Percentiles rank a stretch among this genome's conserved stretches.
These are phyloP conservation scores for Acromyrmex charruanus DNA, from an alignment of 1,140 invertebrate genomes.

Conservation along the genomic window DNA sequence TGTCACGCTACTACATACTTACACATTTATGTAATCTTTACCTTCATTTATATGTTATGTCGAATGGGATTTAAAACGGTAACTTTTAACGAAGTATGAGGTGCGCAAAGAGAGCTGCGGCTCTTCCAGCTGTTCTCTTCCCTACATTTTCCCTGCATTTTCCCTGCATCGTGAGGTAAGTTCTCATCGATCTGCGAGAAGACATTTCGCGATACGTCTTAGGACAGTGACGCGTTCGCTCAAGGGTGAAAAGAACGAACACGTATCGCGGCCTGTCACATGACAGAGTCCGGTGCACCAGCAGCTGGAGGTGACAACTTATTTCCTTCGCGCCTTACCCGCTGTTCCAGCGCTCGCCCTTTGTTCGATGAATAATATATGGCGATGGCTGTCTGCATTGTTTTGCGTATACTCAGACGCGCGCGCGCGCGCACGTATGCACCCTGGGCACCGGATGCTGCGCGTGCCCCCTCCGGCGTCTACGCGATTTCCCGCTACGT, in stretches of 20 bases:
- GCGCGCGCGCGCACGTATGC: slow-evolving; percentile 53
- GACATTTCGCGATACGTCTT: slow-evolving; percentile 43
- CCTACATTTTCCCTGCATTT: neutral
- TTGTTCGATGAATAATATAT: slow-evolving; percentile 82
- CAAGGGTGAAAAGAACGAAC: slow-evolving; percentile 46
- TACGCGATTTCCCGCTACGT: slow-evolving; percentile 80
- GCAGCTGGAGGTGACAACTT: slow-evolving; percentile 74
- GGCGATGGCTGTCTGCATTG: slow-evolving; percentile 78
- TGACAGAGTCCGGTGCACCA: slow-evolving; percentile 48
- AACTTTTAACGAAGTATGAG: slow-evolving; percentile 22
- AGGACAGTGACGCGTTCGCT: slow-evolving; percentile 39
- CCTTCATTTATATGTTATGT: neutral
- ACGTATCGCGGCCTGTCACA: slow-evolving; percentile 52
- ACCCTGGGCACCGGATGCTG: slow-evolving; percentile 78
- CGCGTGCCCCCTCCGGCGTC: slow-evolving; percentile 72
- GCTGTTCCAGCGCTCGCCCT: slow-evolving; percentile 61
- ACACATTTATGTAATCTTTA: neutral
- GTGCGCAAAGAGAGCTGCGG: neutral
- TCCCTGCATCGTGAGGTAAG: slow-evolving; percentile 4
- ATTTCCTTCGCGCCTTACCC: slow-evolving; percentile 72
- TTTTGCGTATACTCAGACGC: slow-evolving; percentile 72
- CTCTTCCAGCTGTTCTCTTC: neutral
- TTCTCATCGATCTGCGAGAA: slow-evolving; percentile 46
- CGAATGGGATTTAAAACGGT: neutral
- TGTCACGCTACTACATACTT: neutral